Percentiles rank a stretch among this genome's conserved stretches.
These are phyloP conservation scores for Ranitomeya imitator DNA, from an alignment of 2,113 vertebrate genomes.

Conservation along the genomic window DNA sequence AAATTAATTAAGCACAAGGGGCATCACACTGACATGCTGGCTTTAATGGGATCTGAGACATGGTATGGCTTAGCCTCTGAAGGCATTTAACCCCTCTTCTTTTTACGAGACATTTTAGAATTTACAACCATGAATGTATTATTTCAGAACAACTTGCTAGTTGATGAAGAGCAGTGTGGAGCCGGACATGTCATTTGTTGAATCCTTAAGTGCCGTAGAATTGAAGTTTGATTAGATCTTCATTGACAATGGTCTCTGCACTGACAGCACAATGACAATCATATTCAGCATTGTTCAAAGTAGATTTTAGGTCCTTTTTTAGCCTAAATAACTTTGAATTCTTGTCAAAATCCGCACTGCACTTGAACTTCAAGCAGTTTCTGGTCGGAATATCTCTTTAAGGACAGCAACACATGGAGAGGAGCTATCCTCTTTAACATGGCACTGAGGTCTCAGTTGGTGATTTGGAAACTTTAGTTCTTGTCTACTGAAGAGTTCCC, in stretches of 20 bases:
- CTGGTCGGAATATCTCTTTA: conserved; percentile 59
- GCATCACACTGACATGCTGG: conserved; percentile 8
- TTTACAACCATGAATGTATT: neutral
- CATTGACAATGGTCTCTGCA: neutral
- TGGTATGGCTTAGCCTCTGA: neutral
- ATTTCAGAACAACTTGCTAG: neutral
- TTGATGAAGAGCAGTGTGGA: neutral
- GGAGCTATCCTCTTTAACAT: conserved; percentile 38
- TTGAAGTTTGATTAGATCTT: neutral
- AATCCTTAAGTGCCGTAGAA: neutral
- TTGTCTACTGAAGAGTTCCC: conserved; percentile 71
- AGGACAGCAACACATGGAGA: conserved; percentile 53
- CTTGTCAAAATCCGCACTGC: neutral
- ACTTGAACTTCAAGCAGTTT: conserved; percentile 12
- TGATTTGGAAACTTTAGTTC: conserved; percentile 17
- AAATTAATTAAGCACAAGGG: neutral
- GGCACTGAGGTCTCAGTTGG: conserved; percentile 60
- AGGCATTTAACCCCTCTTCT: conserved; percentile 8
- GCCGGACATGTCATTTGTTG: neutral
- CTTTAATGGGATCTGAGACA: conserved; percentile 12
- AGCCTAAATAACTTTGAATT: neutral
- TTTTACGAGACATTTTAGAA: neutral
- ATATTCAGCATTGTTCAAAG: neutral
- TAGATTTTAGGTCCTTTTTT: neutral
- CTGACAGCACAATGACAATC: neutral